Base-by-base conservation (phyloP, 2,888 invertebrate species). In the Trisateles emortualis region DNA sequence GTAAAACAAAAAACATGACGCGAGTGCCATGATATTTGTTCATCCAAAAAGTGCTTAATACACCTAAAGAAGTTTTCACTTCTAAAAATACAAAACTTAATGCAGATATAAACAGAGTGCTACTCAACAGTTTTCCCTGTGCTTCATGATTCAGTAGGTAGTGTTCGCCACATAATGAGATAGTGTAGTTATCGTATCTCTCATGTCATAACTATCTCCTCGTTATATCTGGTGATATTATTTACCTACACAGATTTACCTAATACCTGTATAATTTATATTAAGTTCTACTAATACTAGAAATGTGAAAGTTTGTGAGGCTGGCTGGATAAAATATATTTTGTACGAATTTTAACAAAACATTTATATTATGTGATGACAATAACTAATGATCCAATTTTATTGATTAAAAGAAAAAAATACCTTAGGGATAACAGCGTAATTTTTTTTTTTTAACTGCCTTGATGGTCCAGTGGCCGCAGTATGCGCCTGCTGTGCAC, bases 391-490 rank as follows among this genome's bases (percentile, higher is more conserved):
- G 94, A 94, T 94, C 94, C 93, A 91, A 71, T 87, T 80, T 76
- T 94, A 89, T 78, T 89, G 94, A 94, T 94, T 94, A 94, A 66
- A 94, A 94, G 94, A 94, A 88, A 88, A 95, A 96, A 94, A 95
- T 96, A 96, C 95, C 95, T 95, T 95, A 95, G 95, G 95, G 95
- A 96, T 96, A 96, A 96, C 96, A 96, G 96, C 95, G 94, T 96
- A 94, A 96, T 96, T 93, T 94, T 94, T 94, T 94, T 95, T 88
- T 88, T 94, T n/a, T n/a, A n/a, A n/a, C n/a, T n/a, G n/a, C n/a
- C n/a, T n/a, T n/a, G n/a, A n/a, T n/a, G n/a, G n/a, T n/a, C n/a
- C n/a, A n/a, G n/a, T n/a, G n/a, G n/a, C n/a, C n/a, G n/a, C n/a
- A n/a, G n/a, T n/a, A n/a, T n/a, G n/a, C n/a, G n/a, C n/a, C n/a